Evolutionary conservation across 1,140 invertebrate genomes (phyloP).

Genomic region (Dendrolimus kikuchii): DNA sequence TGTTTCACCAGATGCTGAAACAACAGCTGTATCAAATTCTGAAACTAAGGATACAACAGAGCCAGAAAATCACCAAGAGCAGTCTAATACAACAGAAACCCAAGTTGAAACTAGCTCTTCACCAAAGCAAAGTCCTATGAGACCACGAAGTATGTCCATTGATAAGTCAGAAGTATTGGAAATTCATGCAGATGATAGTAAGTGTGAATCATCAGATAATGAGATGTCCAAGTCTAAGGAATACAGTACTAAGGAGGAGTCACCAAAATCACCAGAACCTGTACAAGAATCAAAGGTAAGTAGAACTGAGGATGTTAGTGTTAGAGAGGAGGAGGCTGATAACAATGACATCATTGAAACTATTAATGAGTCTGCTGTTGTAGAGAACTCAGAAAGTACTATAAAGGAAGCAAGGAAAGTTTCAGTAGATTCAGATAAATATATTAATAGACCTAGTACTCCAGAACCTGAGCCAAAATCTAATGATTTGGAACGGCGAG

Average conservation of each 20-base stretch:
- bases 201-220: constrained; percentile 43
- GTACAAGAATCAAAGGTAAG: constrained; percentile 44
- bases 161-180: constrained; percentile 59
- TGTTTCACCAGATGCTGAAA: constrained; percentile 37
- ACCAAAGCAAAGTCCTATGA: constrained; percentile 14
- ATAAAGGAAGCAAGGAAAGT: constrained; percentile 21
- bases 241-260: constrained; percentile 17
- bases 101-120: constrained; percentile 4
- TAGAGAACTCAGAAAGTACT: constrained; percentile 40
- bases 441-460: constrained; percentile 14
- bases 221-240: constrained; percentile 31
- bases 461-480: constrained; percentile 10
- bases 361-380: constrained; percentile 61
- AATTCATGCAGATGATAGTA: constrained; percentile 54
- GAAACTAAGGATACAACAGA: neutral
- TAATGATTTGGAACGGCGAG: constrained; percentile 20
- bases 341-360: constrained; percentile 31
- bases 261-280: constrained; percentile 17
- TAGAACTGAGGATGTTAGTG: constrained; percentile 49
- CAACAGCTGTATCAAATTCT: constrained; percentile 4
- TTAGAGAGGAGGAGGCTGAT: constrained; percentile 29
- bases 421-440: constrained; percentile 12
- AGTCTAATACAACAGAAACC: constrained; percentile 1
- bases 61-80: neutral
- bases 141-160: constrained; percentile 31